Conservation (phyloP, 2,888 invertebrate genomes). For the Zygothrica quintamaculata region DNA sequence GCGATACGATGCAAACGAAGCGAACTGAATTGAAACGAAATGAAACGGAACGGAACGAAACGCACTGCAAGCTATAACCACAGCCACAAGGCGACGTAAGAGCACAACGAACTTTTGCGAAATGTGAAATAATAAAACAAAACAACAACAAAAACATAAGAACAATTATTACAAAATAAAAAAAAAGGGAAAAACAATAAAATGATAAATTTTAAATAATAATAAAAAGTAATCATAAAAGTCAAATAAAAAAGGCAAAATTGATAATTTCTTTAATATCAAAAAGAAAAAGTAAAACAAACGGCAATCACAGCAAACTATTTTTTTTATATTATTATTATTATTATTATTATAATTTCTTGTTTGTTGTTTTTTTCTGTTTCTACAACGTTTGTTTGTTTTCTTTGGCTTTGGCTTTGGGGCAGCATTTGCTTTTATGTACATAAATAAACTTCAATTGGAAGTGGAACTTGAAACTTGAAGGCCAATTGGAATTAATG, state of each 20-base stretch:
- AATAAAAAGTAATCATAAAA: slow-evolving; percentile 32
- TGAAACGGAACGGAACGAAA: slow-evolving; percentile 36
- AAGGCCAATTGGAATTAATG: slow-evolving; percentile 31
- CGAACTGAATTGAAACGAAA: slow-evolving; percentile 36
- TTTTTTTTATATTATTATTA: slow-evolving; percentile 8
- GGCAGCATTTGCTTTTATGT: slow-evolving; percentile 5
- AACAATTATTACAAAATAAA: slow-evolving; percentile 12
- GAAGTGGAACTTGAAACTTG: slow-evolving; percentile 12
- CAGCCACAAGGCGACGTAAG: slow-evolving; percentile 58
- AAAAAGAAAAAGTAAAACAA: slow-evolving; percentile 37
- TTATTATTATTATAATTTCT: slow-evolving; percentile 12
- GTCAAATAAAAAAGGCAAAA: slow-evolving; percentile 30
- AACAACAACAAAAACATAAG: too few species aligned
- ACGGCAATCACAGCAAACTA: slow-evolving; percentile 40
- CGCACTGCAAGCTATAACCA: slow-evolving; percentile 22
- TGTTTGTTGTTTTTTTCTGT: slow-evolving; percentile 16
- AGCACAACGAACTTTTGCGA: slow-evolving; percentile 70
- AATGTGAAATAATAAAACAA: slow-evolving; percentile 71
- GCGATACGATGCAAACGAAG: slow-evolving; percentile 22
- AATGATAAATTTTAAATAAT: slow-evolving; percentile 11
- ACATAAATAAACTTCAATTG: slow-evolving; percentile 12
- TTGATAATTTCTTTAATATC: slow-evolving; percentile 48
- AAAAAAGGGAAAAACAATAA: slow-evolving; percentile 43
- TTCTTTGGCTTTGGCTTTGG: too few species aligned
- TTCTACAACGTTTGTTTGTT: slow-evolving; percentile 4